Conservation (phyloP, 2,113 vertebrate genomes). For the Cyanoderma ruficeps region DNA sequence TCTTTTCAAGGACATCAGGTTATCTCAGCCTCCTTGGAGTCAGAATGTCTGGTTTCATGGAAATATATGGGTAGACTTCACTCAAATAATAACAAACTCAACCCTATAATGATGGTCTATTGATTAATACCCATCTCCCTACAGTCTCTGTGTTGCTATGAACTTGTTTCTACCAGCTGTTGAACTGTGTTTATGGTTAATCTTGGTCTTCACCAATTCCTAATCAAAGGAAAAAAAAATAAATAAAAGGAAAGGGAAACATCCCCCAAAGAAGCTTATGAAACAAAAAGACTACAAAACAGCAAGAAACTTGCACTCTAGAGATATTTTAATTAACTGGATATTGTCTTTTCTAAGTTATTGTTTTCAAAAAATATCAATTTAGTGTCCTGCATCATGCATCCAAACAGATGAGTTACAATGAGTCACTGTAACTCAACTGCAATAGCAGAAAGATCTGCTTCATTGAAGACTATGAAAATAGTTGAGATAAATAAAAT, state of each 20-base stretch:
- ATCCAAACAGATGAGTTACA: not conserved
- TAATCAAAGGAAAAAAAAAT: too few relatives aligned
- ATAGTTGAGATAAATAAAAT: not conserved
- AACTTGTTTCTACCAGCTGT: not conserved
- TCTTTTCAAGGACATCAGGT: not conserved
- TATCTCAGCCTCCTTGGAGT: not conserved
- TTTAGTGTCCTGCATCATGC: not conserved
- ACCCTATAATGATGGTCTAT: not conserved
- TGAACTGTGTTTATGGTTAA: not conserved
- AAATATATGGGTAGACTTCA: not conserved
- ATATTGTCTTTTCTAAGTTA: not conserved
- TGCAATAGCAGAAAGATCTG: not conserved
- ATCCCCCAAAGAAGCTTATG: accelerated
- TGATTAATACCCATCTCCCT: not conserved
- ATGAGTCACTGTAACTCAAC: not conserved
- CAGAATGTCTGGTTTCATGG: not conserved
- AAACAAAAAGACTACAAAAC: not conserved
- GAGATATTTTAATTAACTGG: not conserved
- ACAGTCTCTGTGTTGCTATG: not conserved
- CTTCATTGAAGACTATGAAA: not conserved
- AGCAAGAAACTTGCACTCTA: not conserved
- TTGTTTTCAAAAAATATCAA: not conserved
- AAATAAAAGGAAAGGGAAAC: too few relatives aligned
- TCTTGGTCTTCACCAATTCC: not conserved
- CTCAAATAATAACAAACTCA: not conserved